These are phyloP conservation scores for Cheirogaleus major DNA, from an alignment of 2,797 vertebrate species.

Conservation along the genomic window DNA sequence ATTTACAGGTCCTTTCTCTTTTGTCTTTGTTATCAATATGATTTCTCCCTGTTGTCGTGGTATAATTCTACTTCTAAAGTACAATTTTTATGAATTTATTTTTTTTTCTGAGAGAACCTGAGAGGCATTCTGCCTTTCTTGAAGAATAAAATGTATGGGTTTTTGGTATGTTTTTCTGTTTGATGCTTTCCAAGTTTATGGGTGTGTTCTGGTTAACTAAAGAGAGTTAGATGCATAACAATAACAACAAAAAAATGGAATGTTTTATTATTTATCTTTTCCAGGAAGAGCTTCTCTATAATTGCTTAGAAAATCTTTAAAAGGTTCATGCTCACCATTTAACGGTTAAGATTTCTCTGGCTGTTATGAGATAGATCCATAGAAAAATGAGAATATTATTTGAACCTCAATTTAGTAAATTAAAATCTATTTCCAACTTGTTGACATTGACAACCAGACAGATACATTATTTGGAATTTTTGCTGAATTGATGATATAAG, in stretches of 20 bases:
- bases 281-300: not conserved
- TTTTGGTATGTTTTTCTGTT: not conserved
- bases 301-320: slow-evolving; percentile 10
- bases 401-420: not conserved
- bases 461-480: slow-evolving; percentile 28
- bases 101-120: not conserved
- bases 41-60: not conserved
- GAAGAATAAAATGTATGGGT: not conserved
- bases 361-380: not conserved
- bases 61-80: not conserved
- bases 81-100: not conserved
- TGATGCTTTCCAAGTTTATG: not conserved
- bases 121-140: not conserved
- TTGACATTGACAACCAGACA: not conserved
- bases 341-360: not conserved
- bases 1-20: not conserved
- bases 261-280: slow-evolving; percentile 11
- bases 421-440: not conserved
- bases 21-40: not conserved
- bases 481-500: slow-evolving; percentile 15
- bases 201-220: not conserved
- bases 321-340: not conserved
- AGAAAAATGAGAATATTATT: not conserved
- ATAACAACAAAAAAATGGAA: slow-evolving; percentile 9
- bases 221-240: not conserved